Base-by-base conservation (phyloP, 2,888 invertebrate genomes). In the Drosophila neonasuta region DNA sequence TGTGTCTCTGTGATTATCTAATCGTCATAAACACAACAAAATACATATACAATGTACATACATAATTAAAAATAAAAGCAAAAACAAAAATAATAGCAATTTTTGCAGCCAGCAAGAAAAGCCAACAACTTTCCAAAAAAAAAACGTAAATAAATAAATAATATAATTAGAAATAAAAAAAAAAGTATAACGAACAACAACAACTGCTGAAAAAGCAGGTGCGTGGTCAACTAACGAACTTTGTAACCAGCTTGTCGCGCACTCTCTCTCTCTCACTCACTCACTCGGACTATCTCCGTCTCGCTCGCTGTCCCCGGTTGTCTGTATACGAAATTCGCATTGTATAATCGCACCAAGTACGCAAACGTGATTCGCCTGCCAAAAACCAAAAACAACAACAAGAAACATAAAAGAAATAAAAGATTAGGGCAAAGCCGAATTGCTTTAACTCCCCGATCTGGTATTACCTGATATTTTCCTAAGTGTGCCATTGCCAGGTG, bases 1-100 rank as follows among this genome's bases (percentile, higher is more conserved):
- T 64, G 45, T 41, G 54, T 46, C 51, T 46, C 51, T 77, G 70
- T 72, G 83, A 85, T 84, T 84, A 84, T 82, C 83, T 84, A 84
- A 87, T 82, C 74, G 63, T 60, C 56, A 58, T 74, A 74, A 80
- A 70, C 62, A 72, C 71, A 71, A 67, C 52, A 49, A 64, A 74
- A 69, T 52, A 63, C 62, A 56, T 62, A 44, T 45, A 52, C 46
- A 52, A 69, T 59, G 51, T 51, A 67, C 51, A 42, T 51, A 68
- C 67, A 68, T 58, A 74, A 78, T 71, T 71, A 70, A 74, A 77
- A 50, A 68, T 66, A 45, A 55, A 81, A 60, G 68, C 46, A 55
- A 81, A 63, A 63, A 59, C 66, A 76, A 79, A 79, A 75, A 58
- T 49, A 76, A 68, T 56, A 65, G 44, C 51, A 60, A 74, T 63